These are phyloP conservation scores for Dermolepida albohirtum DNA, from an alignment of 2,888 invertebrate genomes.

Conservation along the genomic window DNA sequence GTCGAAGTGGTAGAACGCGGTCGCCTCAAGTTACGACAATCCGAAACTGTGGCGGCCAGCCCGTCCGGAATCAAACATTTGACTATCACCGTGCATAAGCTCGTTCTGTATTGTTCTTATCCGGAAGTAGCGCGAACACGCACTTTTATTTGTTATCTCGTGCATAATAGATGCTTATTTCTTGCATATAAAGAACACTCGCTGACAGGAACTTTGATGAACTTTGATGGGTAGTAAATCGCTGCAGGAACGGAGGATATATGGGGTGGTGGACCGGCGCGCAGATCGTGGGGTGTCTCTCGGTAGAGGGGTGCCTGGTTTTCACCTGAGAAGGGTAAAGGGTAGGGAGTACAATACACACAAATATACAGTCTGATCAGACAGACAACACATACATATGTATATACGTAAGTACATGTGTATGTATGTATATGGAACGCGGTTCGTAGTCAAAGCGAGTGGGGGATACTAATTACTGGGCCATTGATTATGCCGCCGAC, in stretches of 20 bases:
- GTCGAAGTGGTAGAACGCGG: background rate
- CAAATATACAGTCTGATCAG: constrained; percentile 12
- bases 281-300: constrained; percentile 62
- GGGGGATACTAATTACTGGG: constrained; percentile 50
- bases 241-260: constrained; percentile 56
- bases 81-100: constrained; percentile 31
- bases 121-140: constrained; percentile 53
- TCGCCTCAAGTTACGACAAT: constrained; percentile 6
- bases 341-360: constrained; percentile 20
- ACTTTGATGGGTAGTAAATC: constrained; percentile 55
- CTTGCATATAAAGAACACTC: constrained; percentile 7
- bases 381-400: constrained; percentile 9
- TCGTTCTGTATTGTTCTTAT: constrained; percentile 43
- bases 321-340: constrained; percentile 35
- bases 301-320: constrained; percentile 50
- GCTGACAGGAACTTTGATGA: constrained; percentile 49
- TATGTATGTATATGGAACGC: constrained; percentile 35
- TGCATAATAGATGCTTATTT: background rate
- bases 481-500: constrained; percentile 45
- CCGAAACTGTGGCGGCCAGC: background rate
- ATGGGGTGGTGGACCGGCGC: constrained; percentile 52
- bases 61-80: constrained; percentile 27
- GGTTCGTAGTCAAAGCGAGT: constrained; percentile 49
- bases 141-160: background rate
- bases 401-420: too few species aligned